A percentile compares a stretch with the other conserved stretches of the same genome.
Conservation (phyloP, 1,140 invertebrate genomes). For the Nomia melanderi region DNA sequence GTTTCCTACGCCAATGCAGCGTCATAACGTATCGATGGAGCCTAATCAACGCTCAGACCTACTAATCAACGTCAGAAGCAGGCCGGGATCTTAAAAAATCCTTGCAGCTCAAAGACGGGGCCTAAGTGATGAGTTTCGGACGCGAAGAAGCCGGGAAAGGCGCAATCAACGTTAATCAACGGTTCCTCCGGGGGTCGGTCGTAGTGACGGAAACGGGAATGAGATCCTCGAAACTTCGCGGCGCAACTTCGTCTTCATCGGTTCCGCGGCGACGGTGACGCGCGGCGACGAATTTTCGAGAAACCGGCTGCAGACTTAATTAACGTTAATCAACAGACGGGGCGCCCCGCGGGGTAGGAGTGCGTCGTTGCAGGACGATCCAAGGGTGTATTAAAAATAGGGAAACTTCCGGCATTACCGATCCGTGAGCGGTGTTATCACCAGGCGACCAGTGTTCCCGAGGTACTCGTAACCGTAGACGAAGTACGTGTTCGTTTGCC, state of each 20-base stretch:
- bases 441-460: constrained; percentile 93
- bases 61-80: neutral
- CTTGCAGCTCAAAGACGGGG: neutral
- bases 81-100: neutral
- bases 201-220: neutral
- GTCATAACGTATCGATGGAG: no score
- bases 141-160: neutral
- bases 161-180: constrained; percentile 37
- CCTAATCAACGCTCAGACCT: neutral
- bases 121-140: neutral
- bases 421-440: constrained; percentile 94
- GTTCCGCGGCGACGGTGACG: neutral
- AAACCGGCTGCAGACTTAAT: neutral
- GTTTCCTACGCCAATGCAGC: no score
- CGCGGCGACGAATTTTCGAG: neutral
- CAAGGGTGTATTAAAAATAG: no score
- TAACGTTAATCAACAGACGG: neutral
- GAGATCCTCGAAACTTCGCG: neutral
- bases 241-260: neutral
- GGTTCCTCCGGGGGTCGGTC: neutral
- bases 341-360: no score
- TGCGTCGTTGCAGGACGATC: no score
- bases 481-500: constrained; percentile 88
- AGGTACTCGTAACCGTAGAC: constrained; percentile 96
- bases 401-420: constrained; percentile 80